Evolutionary conservation across 1,140 invertebrate genomes (phyloP), one percentile per base, ranked within the genome.

Genomic region (roundworm (Caenorhabditis elegans)): DNA sequence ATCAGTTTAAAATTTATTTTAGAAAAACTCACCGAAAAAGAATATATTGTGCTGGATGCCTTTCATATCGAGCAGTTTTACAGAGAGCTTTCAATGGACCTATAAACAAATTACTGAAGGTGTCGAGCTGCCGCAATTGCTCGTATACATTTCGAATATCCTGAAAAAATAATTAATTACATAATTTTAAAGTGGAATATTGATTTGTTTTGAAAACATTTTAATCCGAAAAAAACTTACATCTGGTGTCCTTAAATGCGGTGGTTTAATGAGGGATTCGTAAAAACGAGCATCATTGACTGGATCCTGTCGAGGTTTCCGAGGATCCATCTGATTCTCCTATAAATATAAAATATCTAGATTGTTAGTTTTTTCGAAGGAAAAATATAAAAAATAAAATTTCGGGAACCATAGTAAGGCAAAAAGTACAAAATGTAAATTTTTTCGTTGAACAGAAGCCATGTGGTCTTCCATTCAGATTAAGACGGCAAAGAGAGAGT

Each of bases 201-300:
- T 5, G 31, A 31, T n/a, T 60, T 43, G 15, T 43, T 8, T 5
- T 15, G 17, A 2, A 70, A 65, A 15, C n/a, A 80, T 8, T 19
- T 47, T 10, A 39, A n/a, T n/a, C n/a, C n/a, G n/a, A 43, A 55
- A 70, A 60, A 81, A 28, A 36, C 80, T 36, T n/a, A 84, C 83
- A 39, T 84, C 81, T 1, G 77, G 46, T 11, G 76, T 84, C 26
- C 83, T 55, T 28, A 70, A 65, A 76, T 84, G 77, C 10, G 83
- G 83, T 28, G 53, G 49, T 53, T 83, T 84, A 76, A 84, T 82
- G 31, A 84, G 77, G 2, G 83, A 78, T 51, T 84, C 83, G 48
- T 84, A 83, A 55, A 84, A 84, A 15, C 83, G 81, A 53, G 82
- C 82, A 79, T 84, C 82, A 76, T 83, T 84, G 76, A 84, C 78